Percentiles rank a stretch among this genome's conserved stretches.
These are phyloP conservation scores for Puffinus mauretanicus DNA, from an alignment of 2,113 vertebrate genomes.

Conservation along the genomic window DNA sequence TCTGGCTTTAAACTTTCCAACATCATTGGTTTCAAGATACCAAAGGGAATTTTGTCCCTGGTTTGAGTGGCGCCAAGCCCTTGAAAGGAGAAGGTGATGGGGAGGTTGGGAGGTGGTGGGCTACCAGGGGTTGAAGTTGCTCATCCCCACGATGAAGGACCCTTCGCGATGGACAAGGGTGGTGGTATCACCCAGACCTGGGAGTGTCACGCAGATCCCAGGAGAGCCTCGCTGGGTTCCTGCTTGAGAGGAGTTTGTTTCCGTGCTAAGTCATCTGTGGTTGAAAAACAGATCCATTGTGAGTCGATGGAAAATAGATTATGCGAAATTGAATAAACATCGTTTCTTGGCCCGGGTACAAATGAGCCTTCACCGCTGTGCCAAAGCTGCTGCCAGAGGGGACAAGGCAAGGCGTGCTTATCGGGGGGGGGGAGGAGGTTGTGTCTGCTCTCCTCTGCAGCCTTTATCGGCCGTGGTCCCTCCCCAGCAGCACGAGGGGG, in stretches of 20 bases:
- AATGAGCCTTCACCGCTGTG: background rate
- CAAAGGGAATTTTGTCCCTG: background rate
- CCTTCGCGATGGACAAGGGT: background rate
- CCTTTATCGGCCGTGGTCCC: background rate
- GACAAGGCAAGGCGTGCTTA: background rate
- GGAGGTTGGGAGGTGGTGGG: background rate
- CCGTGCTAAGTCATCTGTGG: constrained; percentile 45
- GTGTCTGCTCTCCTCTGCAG: background rate
- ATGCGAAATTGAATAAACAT: constrained; percentile 48
- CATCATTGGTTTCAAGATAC: background rate
- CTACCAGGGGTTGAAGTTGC: background rate
- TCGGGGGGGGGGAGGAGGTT: background rate
- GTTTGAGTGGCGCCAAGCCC: background rate
- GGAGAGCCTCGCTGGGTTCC: background rate
- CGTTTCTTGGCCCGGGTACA: constrained; percentile 20
- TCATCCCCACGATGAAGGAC: background rate
- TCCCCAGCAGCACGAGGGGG: background rate
- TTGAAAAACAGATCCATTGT: constrained; percentile 54
- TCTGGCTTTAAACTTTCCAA: background rate
- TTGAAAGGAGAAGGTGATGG: background rate
- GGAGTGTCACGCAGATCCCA: background rate
- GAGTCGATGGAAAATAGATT: constrained; percentile 61
- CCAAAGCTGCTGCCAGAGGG: constrained; percentile 7
- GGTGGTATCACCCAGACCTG: background rate
- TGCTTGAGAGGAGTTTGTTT: background rate